Conservation (phyloP, 2,888 invertebrate species). For the Scotopteryx bipunctaria region DNA sequence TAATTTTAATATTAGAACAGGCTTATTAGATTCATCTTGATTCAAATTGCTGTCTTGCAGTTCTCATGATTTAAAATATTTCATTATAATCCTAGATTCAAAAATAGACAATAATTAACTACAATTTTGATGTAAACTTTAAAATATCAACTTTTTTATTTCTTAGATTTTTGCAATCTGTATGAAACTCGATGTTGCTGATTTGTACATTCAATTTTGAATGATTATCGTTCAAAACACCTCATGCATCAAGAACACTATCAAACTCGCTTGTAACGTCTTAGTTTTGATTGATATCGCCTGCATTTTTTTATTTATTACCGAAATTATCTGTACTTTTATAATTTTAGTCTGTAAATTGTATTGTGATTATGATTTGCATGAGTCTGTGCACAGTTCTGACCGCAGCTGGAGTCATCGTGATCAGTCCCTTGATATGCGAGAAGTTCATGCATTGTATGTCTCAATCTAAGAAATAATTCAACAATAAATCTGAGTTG, state of each 20-base stretch:
- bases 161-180: too few species aligned
- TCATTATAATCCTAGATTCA: too few species aligned
- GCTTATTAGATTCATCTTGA: too few species aligned
- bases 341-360: neutral
- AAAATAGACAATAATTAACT: too few species aligned
- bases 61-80: too few species aligned
- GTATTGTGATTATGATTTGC: constrained; percentile 48
- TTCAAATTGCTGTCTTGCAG: too few species aligned
- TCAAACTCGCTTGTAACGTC: neutral
- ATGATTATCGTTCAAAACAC: neutral
- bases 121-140: too few species aligned
- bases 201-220: too few species aligned
- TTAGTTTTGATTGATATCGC: neutral
- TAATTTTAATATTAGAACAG: too few species aligned
- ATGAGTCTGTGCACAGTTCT: constrained; percentile 42
- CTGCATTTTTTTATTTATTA: neutral
- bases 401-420: constrained; percentile 43
- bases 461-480: constrained; percentile 34
- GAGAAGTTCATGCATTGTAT: constrained; percentile 47
- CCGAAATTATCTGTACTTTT: constrained; percentile 5
- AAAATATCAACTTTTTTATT: too few species aligned
- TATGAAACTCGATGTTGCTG: too few species aligned
- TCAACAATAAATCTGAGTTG: neutral
- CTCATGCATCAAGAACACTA: neutral
- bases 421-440: constrained; percentile 49